Conservation (phyloP, 2,888 invertebrate species). For the Phrixothrix hirtus region DNA sequence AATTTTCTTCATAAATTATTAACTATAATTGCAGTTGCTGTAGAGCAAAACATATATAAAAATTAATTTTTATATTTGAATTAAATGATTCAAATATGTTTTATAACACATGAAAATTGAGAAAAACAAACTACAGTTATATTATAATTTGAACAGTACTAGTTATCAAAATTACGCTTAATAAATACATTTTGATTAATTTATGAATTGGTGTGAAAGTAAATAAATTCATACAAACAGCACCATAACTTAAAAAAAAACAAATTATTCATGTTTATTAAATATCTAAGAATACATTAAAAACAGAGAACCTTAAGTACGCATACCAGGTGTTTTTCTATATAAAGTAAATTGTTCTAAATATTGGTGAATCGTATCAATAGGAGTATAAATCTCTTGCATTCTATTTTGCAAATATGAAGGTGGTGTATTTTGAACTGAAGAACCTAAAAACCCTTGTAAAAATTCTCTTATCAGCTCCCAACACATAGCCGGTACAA, state of each 20-base stretch:
- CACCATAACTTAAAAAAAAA: too few species aligned
- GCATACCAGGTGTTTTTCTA: slow-evolving; percentile 70
- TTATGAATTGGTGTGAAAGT: too few species aligned
- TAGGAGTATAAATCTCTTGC: slow-evolving; percentile 85
- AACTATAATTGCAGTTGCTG: too few species aligned
- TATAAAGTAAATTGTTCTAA: slow-evolving; percentile 90
- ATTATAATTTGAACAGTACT: background rate
- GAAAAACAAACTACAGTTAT: background rate
- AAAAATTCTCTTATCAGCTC: slow-evolving; percentile 88
- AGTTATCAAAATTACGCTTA: too few species aligned
- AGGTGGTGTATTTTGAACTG: slow-evolving; percentile 73
- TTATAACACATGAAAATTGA: background rate
- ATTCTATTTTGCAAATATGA: slow-evolving; percentile 73
- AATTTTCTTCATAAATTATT: background rate
- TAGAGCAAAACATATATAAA: too few species aligned
- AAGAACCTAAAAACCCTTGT: slow-evolving; percentile 84
- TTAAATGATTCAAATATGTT: background rate
- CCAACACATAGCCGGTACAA: slow-evolving; percentile 88
- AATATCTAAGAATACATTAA: too few species aligned
- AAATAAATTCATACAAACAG: too few species aligned
- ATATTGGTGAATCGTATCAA: slow-evolving; percentile 92
- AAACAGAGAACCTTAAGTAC: slow-evolving; percentile 6
- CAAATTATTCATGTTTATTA: too few species aligned
- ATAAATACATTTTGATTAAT: too few species aligned
- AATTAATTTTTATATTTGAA: background rate